Evolutionary conservation across 2,797 vertebrate species (phyloP), one percentile per base, ranked within the genome.

Genomic region (Gymnothorax javanicus): DNA sequence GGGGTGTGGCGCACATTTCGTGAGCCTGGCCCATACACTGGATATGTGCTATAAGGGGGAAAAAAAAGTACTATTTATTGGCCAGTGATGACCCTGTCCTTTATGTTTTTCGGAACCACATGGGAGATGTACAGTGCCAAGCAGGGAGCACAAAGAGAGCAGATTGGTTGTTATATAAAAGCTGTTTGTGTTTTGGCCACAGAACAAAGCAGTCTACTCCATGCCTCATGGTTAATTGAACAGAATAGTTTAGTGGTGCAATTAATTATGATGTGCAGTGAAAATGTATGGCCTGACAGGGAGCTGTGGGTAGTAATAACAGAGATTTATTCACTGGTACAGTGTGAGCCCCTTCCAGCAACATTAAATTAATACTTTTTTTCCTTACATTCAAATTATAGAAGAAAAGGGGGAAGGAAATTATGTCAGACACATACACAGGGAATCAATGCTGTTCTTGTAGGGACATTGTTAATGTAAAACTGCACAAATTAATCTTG

Each of bases 401-500:
- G 92, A 94, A 92, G 92, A 94, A 95, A 96, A 96, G 93, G 92
- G 92, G 92, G 91, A 79, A 95, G 94, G 95, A 95, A 95, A 96
- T 96, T 91, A 94, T 94, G 94, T 95, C 94, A 94, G 93, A 94
- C 87, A 86, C 89, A 89, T 88, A 89, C 89, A 89, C 58, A 50
- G 86, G 88, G 91, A 96, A 96, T 95, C 94, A 92, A 95, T 95
- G 94, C 94, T 95, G 93, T 93, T 95, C 94, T 96, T 96, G 94
- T 96, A 94, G 93, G 92, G 93, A 96, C 94, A 95, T 93, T 96
- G 95, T 95, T 95, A 96, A 96, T 95, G 94, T 95, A 95, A 95
- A 96, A 95, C 90, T 91, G 93, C 94, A 95, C 91, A 94, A 96
- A 96, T 97, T 94, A 96, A 96, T 97, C 96, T 96, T 93, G 92